These are phyloP conservation scores for Mallotus villosus DNA, from an alignment of 2,797 vertebrate species.

Conservation along the genomic window DNA sequence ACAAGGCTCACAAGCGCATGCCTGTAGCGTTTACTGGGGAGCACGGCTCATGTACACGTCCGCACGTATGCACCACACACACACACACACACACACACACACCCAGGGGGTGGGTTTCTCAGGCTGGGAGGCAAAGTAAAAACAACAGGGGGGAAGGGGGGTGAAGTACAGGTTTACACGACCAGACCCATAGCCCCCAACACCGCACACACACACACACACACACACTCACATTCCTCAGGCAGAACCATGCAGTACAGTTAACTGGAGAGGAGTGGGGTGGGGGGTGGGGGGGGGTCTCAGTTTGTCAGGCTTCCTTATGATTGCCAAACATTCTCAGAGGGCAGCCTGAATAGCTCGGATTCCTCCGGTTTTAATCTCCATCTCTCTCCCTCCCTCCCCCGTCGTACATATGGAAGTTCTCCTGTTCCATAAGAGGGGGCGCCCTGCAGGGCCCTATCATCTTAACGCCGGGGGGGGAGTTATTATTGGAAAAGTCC, in stretches of 20 bases:
- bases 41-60: not conserved
- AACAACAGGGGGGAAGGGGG: slow-evolving; percentile 36
- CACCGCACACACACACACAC: too few species aligned
- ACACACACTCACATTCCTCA: too few species aligned
- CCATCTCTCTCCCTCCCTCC: slow-evolving; percentile 43
- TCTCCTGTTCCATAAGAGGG: slow-evolving; percentile 56
- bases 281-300: slow-evolving; percentile 17
- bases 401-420: slow-evolving; percentile 66
- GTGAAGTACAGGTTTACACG: slow-evolving; percentile 30
- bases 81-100: slow-evolving; percentile 21
- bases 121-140: slow-evolving; percentile 37
- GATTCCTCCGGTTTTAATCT: slow-evolving; percentile 73
- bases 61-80: slow-evolving; percentile 1
- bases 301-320: slow-evolving; percentile 48
- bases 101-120: slow-evolving; percentile 25
- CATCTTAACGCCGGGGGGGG: not conserved
- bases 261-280: too few species aligned
- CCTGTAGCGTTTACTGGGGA: slow-evolving; percentile 10
- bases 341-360: slow-evolving; percentile 62
- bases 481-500: too few species aligned
- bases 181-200: not conserved
- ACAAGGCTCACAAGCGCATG: slow-evolving; percentile 10
- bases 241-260: too few species aligned
- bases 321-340: slow-evolving; percentile 58
- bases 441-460: slow-evolving; percentile 40